Conservation (phyloP, 2,888 invertebrate genomes). For the Netelia inedita region DNA sequence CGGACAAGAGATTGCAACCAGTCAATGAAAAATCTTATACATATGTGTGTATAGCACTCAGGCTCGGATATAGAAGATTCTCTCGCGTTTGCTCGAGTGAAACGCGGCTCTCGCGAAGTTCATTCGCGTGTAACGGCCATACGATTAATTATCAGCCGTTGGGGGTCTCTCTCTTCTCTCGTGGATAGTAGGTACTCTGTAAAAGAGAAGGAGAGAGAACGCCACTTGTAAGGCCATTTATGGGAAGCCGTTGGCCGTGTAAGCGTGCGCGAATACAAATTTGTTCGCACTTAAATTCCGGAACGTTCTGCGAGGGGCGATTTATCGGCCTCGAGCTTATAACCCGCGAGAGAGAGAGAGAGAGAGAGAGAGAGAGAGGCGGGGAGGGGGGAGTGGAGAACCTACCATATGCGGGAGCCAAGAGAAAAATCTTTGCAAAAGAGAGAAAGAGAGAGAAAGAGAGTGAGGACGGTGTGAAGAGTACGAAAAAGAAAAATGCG, state of each 20-base stretch:
- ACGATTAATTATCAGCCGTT: slow-evolving; percentile 80
- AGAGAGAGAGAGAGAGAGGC: background rate
- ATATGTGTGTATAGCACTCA: slow-evolving; percentile 15
- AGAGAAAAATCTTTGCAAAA: background rate
- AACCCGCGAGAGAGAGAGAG: slow-evolving; percentile 2
- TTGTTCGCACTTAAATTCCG: slow-evolving; percentile 84
- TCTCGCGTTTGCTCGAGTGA: slow-evolving; percentile 56
- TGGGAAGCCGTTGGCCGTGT: slow-evolving; percentile 81
- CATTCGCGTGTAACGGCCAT: slow-evolving; percentile 79
- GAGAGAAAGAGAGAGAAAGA: slow-evolving; percentile 2
- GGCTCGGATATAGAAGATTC: slow-evolving; percentile 26
- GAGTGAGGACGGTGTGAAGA: slow-evolving; percentile 6
- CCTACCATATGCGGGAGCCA: slow-evolving; percentile 15
- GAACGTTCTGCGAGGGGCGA: slow-evolving; percentile 69
- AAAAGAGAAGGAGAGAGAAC: slow-evolving; percentile 64
- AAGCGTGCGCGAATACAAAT: slow-evolving; percentile 83
- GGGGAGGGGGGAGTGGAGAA: slow-evolving; percentile 9
- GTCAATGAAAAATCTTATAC: slow-evolving; percentile 26
- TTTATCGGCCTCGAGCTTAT: slow-evolving; percentile 72
- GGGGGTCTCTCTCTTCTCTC: slow-evolving; percentile 35
- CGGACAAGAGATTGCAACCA: slow-evolving; percentile 2
- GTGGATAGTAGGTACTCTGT: background rate
- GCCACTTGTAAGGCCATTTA: slow-evolving; percentile 83
- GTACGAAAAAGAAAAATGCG: slow-evolving; percentile 30
- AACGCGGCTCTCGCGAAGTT: slow-evolving; percentile 73